phyloP scores from a whole-genome alignment of 2,888 invertebrate species.

The Quadriops clusia region DNA sequence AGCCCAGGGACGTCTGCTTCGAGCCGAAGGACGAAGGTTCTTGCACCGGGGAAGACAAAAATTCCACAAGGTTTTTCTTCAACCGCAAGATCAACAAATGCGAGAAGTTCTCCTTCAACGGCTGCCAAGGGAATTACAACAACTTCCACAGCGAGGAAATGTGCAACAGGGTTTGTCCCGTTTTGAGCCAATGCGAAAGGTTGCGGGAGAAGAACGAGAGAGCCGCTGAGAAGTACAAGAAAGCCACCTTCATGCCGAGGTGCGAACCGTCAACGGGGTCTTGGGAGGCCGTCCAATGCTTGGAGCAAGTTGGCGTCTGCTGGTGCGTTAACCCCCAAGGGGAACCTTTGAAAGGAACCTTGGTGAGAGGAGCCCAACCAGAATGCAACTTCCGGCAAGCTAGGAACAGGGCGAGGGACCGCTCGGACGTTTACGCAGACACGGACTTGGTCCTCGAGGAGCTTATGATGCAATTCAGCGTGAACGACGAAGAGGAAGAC shows the following conservation, averaged over 20 bases:
- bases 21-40: slow-evolving; percentile 53
- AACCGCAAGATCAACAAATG: slow-evolving; percentile 68
- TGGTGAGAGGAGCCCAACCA: slow-evolving; percentile 64
- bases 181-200: slow-evolving; percentile 70
- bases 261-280: slow-evolving; percentile 61
- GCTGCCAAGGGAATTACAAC: slow-evolving; percentile 74
- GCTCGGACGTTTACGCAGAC: slow-evolving; percentile 29
- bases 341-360: slow-evolving; percentile 67
- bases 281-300: slow-evolving; percentile 75
- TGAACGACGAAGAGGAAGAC: slow-evolving; percentile 40
- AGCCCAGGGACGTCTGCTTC: slow-evolving; percentile 73
- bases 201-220: slow-evolving; percentile 66
- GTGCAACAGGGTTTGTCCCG: slow-evolving; percentile 72
- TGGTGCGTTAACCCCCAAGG: slow-evolving; percentile 81
- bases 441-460: slow-evolving; percentile 56
- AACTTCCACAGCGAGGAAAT: slow-evolving; percentile 70
- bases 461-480: slow-evolving; percentile 52
- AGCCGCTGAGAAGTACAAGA: slow-evolving; percentile 57
- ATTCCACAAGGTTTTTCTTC: slow-evolving; percentile 56
- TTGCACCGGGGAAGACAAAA: slow-evolving; percentile 41
- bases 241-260: slow-evolving; percentile 64
- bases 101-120: slow-evolving; percentile 53
- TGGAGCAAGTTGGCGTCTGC: slow-evolving; percentile 65
- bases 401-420: slow-evolving; percentile 40
- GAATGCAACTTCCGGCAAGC: slow-evolving; percentile 72